These are phyloP conservation scores for Parthenolecanium corni DNA, from an alignment of 2,888 invertebrate species.

Conservation along the genomic window DNA sequence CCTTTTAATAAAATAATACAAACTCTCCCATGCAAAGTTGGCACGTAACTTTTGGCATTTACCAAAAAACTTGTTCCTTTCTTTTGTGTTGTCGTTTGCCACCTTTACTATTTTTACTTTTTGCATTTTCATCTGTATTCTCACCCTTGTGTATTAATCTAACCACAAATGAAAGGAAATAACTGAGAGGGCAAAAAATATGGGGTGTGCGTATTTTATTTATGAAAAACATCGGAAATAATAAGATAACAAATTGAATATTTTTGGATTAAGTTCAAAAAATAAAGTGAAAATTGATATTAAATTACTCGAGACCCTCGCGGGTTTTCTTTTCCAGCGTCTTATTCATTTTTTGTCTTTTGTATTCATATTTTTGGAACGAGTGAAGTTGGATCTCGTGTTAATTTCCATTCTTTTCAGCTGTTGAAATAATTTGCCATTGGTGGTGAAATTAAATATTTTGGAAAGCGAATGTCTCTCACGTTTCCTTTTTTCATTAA, in stretches of 20 bases:
- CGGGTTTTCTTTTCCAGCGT: conserved; percentile 7
- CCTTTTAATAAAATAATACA: conserved; percentile 9
- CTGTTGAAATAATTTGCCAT: not conserved
- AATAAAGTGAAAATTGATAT: conserved; percentile 20
- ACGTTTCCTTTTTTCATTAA: not conserved
- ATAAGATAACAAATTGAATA: conserved; percentile 19
- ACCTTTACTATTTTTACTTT: not conserved
- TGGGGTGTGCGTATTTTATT: conserved; percentile 1
- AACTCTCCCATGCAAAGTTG: conserved; percentile 3
- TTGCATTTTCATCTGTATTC: too few species aligned
- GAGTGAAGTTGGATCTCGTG: too few species aligned
- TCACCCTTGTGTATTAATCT: too few species aligned
- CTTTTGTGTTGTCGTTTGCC: too few species aligned
- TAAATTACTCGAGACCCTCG: conserved; percentile 10
- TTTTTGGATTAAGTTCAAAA: conserved; percentile 13
- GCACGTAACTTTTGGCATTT: conserved; percentile 16
- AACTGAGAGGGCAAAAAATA: not conserved
- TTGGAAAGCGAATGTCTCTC: not conserved
- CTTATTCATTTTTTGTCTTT: conserved; percentile 1
- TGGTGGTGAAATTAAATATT: not conserved
- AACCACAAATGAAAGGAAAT: not conserved
- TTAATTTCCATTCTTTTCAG: conserved; percentile 11
- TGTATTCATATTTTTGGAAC: too few species aligned
- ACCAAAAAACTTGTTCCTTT: not conserved
- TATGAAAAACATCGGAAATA: conserved; percentile 14